Conservation (phyloP, 2,888 invertebrate species). For the Drosophila incognita region DNA sequence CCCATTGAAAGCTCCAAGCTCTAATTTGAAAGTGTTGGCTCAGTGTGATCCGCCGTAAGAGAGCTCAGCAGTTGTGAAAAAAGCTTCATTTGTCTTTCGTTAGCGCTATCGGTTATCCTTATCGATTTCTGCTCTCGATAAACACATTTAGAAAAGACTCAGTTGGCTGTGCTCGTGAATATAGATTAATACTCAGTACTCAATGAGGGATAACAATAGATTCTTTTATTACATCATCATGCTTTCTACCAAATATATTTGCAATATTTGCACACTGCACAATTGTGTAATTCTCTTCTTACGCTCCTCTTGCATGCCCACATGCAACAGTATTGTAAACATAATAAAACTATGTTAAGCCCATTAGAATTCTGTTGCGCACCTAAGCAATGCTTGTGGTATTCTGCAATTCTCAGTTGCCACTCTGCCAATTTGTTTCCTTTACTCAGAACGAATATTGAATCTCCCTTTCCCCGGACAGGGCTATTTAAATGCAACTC, state of each 20-base stretch:
- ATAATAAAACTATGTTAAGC: constrained; percentile 1
- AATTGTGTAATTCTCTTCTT: neutral
- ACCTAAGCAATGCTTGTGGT: neutral
- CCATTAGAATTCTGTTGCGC: neutral
- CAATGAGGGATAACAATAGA: neutral
- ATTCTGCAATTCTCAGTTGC: neutral
- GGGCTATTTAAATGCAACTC: constrained; percentile 38
- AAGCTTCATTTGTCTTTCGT: neutral
- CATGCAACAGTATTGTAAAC: constrained; percentile 1
- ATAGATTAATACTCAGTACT: neutral
- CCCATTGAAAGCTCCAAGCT: neutral
- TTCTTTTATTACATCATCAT: neutral
- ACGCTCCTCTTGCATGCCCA: neutral
- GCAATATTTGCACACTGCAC: neutral
- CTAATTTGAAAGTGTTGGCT: neutral
- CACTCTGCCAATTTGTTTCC: constrained; percentile 15
- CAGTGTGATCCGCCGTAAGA: neutral
- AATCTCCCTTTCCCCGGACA: neutral
- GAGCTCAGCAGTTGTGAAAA: neutral
- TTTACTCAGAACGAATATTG: constrained; percentile 11
- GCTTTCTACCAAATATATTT: neutral
- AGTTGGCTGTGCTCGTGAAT: accelerated
- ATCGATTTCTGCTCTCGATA: neutral
- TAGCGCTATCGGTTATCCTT: neutral
- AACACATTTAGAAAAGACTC: neutral